Conservation (phyloP, 2,888 invertebrate species). For the Erpobdella octoculata region DNA sequence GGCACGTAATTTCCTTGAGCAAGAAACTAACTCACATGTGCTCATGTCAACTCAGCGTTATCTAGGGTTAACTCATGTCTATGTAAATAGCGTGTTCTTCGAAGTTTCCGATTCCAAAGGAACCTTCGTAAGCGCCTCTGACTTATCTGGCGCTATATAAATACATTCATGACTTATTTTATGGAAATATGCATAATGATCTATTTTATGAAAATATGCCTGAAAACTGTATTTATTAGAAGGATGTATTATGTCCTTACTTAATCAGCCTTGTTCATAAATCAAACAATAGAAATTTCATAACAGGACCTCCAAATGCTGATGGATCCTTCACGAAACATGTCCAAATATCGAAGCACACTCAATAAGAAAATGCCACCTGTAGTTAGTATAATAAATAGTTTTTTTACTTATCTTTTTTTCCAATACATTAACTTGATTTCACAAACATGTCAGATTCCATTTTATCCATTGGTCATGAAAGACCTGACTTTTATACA, state of each 20-base stretch:
- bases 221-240: too few relatives aligned
- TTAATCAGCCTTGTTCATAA: background rate
- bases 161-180: too few relatives aligned
- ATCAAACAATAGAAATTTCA: constrained; percentile 7
- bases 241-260: background rate
- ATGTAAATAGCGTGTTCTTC: too few relatives aligned
- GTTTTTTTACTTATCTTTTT: background rate
- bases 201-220: too few relatives aligned
- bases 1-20: too few relatives aligned
- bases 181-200: too few relatives aligned
- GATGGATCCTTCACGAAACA: constrained; percentile 97
- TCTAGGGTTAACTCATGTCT: too few relatives aligned
- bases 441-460: constrained; percentile 50
- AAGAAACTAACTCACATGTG: too few relatives aligned
- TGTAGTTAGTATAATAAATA: constrained; percentile 59
- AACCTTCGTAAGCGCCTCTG: too few relatives aligned
- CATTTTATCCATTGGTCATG: constrained; percentile 59
- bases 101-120: too few relatives aligned
- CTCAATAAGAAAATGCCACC: constrained; percentile 81
- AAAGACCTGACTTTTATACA: constrained; percentile 92
- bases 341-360: constrained; percentile 94
- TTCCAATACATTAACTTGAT: background rate
- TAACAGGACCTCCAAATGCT: constrained; percentile 75
- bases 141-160: too few relatives aligned
- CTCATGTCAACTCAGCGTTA: too few relatives aligned